Conservation (phyloP, 2,888 invertebrate species). For the Abrostola triplasia region DNA sequence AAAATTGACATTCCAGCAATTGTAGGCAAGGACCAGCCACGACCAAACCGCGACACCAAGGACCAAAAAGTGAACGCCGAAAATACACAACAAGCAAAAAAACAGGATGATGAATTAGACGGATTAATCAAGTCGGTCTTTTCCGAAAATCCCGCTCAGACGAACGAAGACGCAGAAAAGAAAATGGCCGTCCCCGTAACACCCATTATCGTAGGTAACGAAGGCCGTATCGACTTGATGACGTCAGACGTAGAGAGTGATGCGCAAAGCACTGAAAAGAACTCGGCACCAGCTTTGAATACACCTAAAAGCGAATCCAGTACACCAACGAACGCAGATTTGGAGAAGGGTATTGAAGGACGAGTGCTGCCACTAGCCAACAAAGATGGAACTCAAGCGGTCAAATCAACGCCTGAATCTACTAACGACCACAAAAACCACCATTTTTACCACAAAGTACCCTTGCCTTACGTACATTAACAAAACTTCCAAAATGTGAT, state of each 20-base stretch:
- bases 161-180: conserved; percentile 2
- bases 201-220: conserved; percentile 18
- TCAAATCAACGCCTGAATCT: background rate
- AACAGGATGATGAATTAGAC: conserved; percentile 15
- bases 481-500: conserved; percentile 27
- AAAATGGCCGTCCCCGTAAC: background rate
- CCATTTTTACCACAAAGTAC: conserved; percentile 18
- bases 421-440: conserved; percentile 5
- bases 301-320: too few relatives aligned
- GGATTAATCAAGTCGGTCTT: conserved; percentile 3
- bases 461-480: conserved; percentile 35
- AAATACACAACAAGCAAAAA: background rate
- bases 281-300: too few relatives aligned
- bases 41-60: conserved; percentile 31
- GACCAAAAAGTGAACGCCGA: conserved; percentile 22
- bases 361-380: too few relatives aligned
- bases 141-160: conserved; percentile 12
- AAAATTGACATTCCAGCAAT: conserved; percentile 19
- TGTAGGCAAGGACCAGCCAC: conserved; percentile 21
- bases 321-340: too few relatives aligned
- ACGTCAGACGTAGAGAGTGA: too few relatives aligned
- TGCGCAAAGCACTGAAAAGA: too few relatives aligned
- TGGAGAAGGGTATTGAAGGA: too few relatives aligned
- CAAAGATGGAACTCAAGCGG: background rate
- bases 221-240: conserved; percentile 9